These are phyloP conservation scores for Cephonodes hylas DNA, from an alignment of 2,888 invertebrate species.

Conservation along the genomic window DNA sequence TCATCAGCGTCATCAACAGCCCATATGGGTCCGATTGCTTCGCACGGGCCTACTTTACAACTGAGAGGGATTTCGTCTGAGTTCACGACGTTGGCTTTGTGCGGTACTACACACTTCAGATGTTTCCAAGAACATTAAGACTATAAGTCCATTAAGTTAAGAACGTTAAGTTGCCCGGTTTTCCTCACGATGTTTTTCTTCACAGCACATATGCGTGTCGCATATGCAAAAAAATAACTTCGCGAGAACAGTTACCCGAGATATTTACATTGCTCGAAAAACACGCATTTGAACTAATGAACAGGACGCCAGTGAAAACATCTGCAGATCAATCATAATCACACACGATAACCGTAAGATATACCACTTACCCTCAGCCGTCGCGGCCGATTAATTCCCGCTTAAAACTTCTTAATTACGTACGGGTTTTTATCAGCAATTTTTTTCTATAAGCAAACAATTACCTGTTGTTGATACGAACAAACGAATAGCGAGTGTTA, in stretches of 20 bases:
- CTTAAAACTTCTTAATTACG: conserved; percentile 11
- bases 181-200: too few species aligned
- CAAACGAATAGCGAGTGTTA: conserved; percentile 51
- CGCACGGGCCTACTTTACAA: too few species aligned
- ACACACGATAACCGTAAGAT: not conserved
- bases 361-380: not conserved
- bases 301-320: not conserved
- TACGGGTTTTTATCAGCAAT: not conserved
- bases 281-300: not conserved
- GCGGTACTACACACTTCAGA: too few species aligned
- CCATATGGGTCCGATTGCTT: too few species aligned
- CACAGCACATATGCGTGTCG: too few species aligned
- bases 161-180: too few species aligned
- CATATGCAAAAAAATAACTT: too few species aligned
- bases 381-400: conserved; percentile 1
- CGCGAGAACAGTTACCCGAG: not conserved
- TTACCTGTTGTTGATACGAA: conserved; percentile 45
- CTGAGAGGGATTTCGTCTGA: too few species aligned
- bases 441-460: conserved; percentile 34
- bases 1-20: too few species aligned
- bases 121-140: too few species aligned
- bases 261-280: not conserved
- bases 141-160: too few species aligned
- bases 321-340: conserved; percentile 15
- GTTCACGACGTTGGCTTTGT: too few species aligned